Conservation (phyloP, 2,888 invertebrate genomes). For the Amphipyra berbera region DNA sequence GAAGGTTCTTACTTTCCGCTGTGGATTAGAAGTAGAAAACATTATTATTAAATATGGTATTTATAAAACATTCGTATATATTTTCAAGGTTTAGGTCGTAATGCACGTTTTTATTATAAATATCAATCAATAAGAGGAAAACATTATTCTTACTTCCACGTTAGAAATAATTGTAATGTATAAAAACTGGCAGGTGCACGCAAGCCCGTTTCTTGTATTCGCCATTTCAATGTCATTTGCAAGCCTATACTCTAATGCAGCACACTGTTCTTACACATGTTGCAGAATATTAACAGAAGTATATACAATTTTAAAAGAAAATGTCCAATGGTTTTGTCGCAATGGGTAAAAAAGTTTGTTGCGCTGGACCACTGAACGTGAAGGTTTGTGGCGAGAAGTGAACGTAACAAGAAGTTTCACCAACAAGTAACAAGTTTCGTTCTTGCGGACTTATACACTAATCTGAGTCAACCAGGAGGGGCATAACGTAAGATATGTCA, state of each 20-base stretch:
- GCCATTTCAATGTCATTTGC: slow-evolving; percentile 55
- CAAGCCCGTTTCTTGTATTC: slow-evolving; percentile 24
- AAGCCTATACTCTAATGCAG: slow-evolving; percentile 12
- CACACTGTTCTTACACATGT: too few species aligned
- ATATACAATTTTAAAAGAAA: too few species aligned
- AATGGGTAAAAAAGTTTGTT: too few species aligned
- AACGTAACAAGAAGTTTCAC: too few species aligned
- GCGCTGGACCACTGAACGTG: too few species aligned
- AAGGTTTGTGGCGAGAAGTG: too few species aligned
- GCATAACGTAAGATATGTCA: slow-evolving; percentile 24
- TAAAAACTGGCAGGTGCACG: slow-evolving; percentile 35
- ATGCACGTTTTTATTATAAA: slow-evolving; percentile 24
- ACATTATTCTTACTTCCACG: slow-evolving; percentile 36
- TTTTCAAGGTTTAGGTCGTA: slow-evolving; percentile 12
- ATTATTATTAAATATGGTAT: too few species aligned
- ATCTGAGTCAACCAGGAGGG: too few species aligned
- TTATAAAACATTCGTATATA: slow-evolving; percentile 10
- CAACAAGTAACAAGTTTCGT: too few species aligned
- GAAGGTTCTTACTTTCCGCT: not conserved
- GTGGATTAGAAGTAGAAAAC: not conserved
- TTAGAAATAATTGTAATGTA: slow-evolving; percentile 34
- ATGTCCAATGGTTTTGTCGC: too few species aligned
- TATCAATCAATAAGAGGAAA: slow-evolving; percentile 43
- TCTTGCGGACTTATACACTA: too few species aligned
- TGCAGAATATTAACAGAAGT: too few species aligned